Evolutionary conservation across 2,888 invertebrate species (phyloP), one percentile per base, ranked within the genome.

Genomic region (Leptopilina myrica): DNA sequence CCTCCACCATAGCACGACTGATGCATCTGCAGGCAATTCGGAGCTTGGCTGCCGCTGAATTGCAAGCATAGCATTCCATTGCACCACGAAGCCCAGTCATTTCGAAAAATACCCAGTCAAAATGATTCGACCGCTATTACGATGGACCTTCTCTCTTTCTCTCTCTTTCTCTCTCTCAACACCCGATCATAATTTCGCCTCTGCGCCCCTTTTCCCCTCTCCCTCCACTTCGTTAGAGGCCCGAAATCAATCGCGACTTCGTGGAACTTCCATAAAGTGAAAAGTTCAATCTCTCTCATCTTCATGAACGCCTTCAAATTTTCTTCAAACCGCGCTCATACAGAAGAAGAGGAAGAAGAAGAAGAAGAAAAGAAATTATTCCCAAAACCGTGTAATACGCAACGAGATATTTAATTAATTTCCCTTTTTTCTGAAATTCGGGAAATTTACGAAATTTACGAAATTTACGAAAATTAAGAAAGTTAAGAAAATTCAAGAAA

Each of bases 41-140:
- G 26, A 73, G 69, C 49, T n/a, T 33, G 73, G 86, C 87, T 49
- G 49, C 49, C 49, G 49, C 49, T 86, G 82, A 49, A 73, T 73
- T 33, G 73, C 73, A 56, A 73, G 73, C 73, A 73, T 73, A 85
- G 86, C 86, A 85, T 87, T 87, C 87, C 86, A 83, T 86, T 78
- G 86, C 84, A 84, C 87, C 77, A 83, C 79, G 79, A 79, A 81
- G 80, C 81, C 87, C 86, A 84, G 87, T 88, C 87, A 88, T 88
- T 88, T 88, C 86, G 86, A 88, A 87, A 88, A 88, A 88, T 88
- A 86, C 86, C 86, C 86, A 84, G 86, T 43, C 86, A 85, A 87
- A 88, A 87, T 86, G 88, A 88, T 88, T 88, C 84, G 84, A 83
- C 86, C 85, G 86, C 85, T 87, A 88, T 87, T 88, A 87, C 87